Conservation (phyloP, 1,140 invertebrate species). For the Drosophila dunni region DNA sequence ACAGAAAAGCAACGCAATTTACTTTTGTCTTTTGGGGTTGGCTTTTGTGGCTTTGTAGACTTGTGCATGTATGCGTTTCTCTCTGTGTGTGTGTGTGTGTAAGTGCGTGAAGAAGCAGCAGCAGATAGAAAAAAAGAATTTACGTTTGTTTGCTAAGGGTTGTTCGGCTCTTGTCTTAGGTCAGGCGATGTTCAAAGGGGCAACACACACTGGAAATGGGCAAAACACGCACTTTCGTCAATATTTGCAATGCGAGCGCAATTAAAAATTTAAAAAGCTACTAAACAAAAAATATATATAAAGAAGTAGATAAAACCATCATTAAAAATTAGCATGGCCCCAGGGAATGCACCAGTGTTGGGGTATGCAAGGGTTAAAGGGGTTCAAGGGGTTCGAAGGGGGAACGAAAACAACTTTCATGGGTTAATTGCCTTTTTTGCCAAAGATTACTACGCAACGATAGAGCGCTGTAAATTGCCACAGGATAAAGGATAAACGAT, state of each 20-base stretch:
- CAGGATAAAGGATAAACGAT: constrained; percentile 34
- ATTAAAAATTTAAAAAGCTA: constrained; percentile 56
- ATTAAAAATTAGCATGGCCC: constrained; percentile 47
- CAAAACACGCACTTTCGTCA: constrained; percentile 58
- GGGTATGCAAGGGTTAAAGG: no score
- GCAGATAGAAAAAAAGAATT: not conserved
- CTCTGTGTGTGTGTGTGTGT: no score
- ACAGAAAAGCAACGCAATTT: constrained; percentile 72
- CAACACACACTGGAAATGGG: not conserved
- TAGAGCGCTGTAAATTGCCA: constrained; percentile 30
- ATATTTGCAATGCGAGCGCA: constrained; percentile 63
- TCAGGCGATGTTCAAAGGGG: constrained; percentile 8
- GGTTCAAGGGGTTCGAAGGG: not conserved
- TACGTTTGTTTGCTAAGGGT: constrained; percentile 38
- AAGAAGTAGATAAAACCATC: constrained; percentile 37
- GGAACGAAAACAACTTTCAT: not conserved
- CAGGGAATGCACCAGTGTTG: not conserved
- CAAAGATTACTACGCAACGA: constrained; percentile 40
- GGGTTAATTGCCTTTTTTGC: constrained; percentile 51
- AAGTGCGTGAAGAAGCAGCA: not conserved
- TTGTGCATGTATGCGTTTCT: not conserved
- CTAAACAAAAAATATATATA: constrained; percentile 2
- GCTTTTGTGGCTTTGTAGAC: constrained; percentile 59
- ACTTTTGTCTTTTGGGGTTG: constrained; percentile 73
- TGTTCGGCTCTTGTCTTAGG: constrained; percentile 43